Evolutionary conservation across 2,888 invertebrate genomes (phyloP), one percentile per base, ranked within the genome.

Genomic region (Leuctra nigra): DNA sequence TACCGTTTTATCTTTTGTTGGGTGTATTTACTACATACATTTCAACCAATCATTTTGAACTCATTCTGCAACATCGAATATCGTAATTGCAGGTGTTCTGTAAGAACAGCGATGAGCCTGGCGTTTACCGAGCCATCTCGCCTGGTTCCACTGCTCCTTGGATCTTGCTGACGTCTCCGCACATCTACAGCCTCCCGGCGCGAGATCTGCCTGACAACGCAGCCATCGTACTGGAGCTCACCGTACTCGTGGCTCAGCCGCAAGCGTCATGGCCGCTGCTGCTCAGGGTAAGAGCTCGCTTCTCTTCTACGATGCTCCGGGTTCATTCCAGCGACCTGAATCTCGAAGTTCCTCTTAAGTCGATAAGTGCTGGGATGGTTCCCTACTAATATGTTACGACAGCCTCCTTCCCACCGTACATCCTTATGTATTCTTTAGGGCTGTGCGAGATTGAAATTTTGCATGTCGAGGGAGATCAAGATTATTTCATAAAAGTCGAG

Each of bases 251-350:
- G 55, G 81, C 84, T 0, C 88, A 88, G 64, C 89, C 90, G 0
- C 88, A 88, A 66, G 84, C 88, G 0, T 83, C 83, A 53, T 90
- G 89, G 89, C 73, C 84, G 0, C 77, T 84, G 61, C 69, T 90
- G 20, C 74, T 90, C 18, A 88, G 87, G 77, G 88, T 87, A 64
- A 63, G 47, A n/a, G n/a, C n/a, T n/a, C n/a, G n/a, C 7, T 20
- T 47, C 23, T n/a, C n/a, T n/a, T n/a, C n/a, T n/a, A n/a, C n/a
- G n/a, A n/a, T 41, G 41, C 41, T 41, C 6, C 41, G 14, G 41
- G 9, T 41, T 41, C 41, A 41, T 6, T 16, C 41, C n/a, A n/a
- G n/a, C n/a, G n/a, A n/a, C n/a, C n/a, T n/a, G n/a, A n/a, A n/a
- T n/a, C n/a, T n/a, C n/a, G n/a, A n/a, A n/a, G n/a, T n/a, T n/a